A percentile compares a stretch with the other conserved stretches of the same genome.
Evolutionary conservation across 2,888 invertebrate genomes (phyloP).

Genomic region (Aspidiotus destructor): DNA sequence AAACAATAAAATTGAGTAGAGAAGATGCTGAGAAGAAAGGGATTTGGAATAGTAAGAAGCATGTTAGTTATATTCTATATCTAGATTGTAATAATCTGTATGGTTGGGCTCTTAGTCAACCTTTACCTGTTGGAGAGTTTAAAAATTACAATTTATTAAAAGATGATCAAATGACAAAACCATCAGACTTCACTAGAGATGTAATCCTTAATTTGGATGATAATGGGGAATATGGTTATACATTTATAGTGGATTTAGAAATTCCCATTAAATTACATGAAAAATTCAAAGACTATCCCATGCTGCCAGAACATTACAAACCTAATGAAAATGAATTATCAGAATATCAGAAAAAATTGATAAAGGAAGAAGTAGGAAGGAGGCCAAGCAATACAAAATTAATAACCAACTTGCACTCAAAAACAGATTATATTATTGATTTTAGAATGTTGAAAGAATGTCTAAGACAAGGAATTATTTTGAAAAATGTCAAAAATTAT

Average conservation of each 20-base stretch:
- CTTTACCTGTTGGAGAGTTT: slow-evolving; percentile 7
- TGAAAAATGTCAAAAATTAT: slow-evolving; percentile 8
- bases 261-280: slow-evolving; percentile 16
- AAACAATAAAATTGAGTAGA: slow-evolving; percentile 21
- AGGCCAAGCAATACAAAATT: background rate
- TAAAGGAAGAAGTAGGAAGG: background rate
- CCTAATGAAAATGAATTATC: slow-evolving; percentile 14
- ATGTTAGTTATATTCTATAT: slow-evolving; percentile 11
- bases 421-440: slow-evolving; percentile 5
- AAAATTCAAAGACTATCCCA: slow-evolving; percentile 14
- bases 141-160: slow-evolving; percentile 10
- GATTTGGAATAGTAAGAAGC: slow-evolving; percentile 20
- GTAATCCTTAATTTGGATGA: slow-evolving; percentile 15
- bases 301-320: slow-evolving; percentile 16
- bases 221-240: slow-evolving; percentile 15
- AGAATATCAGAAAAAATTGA: slow-evolving; percentile 13
- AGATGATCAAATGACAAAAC: background rate
- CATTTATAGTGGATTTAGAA: slow-evolving; percentile 18
- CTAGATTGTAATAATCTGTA: slow-evolving; percentile 18
- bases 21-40: slow-evolving; percentile 14
- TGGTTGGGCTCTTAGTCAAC: slow-evolving; percentile 6
- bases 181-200: slow-evolving; percentile 11
- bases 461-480: slow-evolving; percentile 1
- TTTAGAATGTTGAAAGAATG: slow-evolving; percentile 1
- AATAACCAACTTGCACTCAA: slow-evolving; percentile 1